Evolutionary conservation across 1,140 invertebrate species (phyloP).

Genomic region (Aphidius gifuensis): DNA sequence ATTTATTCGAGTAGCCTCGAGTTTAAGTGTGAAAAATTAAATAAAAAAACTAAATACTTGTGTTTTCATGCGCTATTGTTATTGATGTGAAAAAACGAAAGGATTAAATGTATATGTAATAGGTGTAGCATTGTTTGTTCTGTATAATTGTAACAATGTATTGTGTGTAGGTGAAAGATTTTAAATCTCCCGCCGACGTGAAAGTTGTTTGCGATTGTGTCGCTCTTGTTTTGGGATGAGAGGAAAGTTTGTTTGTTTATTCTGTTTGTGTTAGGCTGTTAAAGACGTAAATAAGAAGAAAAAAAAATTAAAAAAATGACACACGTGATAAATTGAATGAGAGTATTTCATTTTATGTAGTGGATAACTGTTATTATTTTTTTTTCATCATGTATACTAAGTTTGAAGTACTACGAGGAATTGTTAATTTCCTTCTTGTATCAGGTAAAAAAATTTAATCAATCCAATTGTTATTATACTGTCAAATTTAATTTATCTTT

Average conservation of each 20-base stretch:
- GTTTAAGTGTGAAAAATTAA: no score
- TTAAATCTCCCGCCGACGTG: no score
- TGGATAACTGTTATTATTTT: no score
- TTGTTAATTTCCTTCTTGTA: slow-evolving; percentile 43
- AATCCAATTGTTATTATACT: not conserved
- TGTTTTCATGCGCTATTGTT: no score
- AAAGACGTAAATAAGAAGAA: not conserved
- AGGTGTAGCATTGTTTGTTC: no score
- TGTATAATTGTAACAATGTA: no score
- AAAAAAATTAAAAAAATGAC: not conserved
- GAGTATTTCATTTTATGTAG: not conserved
- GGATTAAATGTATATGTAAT: no score
- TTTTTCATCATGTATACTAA: slow-evolving; percentile 37
- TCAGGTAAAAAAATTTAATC: slow-evolving; percentile 39
- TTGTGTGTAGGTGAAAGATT: no score
- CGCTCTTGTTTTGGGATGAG: not conserved
- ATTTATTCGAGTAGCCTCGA: no score
- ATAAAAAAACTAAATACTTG: no score
- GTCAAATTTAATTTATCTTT: not conserved
- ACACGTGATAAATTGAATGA: slow-evolving; percentile 5
- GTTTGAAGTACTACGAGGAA: slow-evolving; percentile 42
- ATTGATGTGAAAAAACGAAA: no score
- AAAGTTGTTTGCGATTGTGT: not conserved
- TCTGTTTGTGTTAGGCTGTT: not conserved
- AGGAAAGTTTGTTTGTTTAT: not conserved